Evolutionary conservation across 2,113 vertebrate genomes (phyloP).

Genomic region (Heloderma charlesbogerti): DNA sequence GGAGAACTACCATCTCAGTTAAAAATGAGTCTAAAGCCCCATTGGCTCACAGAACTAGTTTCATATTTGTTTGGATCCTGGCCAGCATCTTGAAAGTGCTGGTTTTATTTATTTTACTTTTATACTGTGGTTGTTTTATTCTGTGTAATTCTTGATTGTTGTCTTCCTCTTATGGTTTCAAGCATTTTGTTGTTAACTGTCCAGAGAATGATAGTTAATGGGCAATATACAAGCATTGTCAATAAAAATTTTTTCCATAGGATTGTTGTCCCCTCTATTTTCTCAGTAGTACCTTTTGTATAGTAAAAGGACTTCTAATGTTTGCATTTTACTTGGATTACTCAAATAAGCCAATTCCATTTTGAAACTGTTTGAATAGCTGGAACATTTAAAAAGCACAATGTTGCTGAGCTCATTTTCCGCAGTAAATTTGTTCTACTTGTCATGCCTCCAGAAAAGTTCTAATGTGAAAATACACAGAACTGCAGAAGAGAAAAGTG

Average conservation of each 20-base stretch:
- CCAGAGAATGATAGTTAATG: neutral
- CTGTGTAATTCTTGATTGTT: neutral
- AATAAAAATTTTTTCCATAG: neutral
- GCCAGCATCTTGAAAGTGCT: neutral
- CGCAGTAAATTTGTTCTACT: neutral
- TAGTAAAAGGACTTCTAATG: neutral
- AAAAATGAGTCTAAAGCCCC: neutral
- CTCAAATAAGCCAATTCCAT: neutral
- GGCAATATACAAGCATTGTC: neutral
- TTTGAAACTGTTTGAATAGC: neutral
- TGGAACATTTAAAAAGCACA: neutral
- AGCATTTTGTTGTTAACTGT: neutral
- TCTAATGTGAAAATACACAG: neutral
- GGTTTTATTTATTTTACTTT: neutral
- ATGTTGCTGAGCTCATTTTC: neutral
- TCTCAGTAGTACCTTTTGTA: neutral
- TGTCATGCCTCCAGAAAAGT: neutral
- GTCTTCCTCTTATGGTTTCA: neutral
- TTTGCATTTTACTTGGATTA: accelerated
- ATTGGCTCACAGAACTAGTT: neutral
- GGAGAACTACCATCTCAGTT: neutral
- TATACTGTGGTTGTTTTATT: neutral
- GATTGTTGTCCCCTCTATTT: neutral
- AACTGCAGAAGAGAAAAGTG: neutral
- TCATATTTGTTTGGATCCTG: neutral